Evolutionary conservation across 2,888 invertebrate genomes (phyloP).

Genomic region (Chaitophorus viminalis): DNA sequence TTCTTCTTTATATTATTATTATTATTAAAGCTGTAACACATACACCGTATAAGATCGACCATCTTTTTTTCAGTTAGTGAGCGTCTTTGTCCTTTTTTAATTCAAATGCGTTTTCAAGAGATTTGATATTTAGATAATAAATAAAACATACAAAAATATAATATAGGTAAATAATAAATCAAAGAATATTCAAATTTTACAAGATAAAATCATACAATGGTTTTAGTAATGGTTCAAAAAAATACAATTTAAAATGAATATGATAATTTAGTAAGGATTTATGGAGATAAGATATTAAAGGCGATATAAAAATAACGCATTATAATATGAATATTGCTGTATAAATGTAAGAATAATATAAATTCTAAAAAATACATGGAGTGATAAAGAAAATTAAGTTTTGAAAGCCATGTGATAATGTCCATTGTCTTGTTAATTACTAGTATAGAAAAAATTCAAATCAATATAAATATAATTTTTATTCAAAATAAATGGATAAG

Average conservation of each 20-base stretch:
- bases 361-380: too few species aligned
- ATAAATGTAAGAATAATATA: not conserved
- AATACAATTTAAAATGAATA: not conserved
- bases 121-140: not conserved
- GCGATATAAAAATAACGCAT: not conserved
- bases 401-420: too few species aligned
- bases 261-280: not conserved
- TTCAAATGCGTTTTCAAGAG: not conserved
- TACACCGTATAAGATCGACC: not conserved
- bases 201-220: not conserved
- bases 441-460: too few species aligned
- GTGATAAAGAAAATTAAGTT: too few species aligned
- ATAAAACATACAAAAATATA: not conserved
- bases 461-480: too few species aligned
- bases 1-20: not conserved
- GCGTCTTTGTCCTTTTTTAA: not conserved
- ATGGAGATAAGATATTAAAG: not conserved
- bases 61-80: not conserved
- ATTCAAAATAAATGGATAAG: too few species aligned
- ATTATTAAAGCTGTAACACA: not conserved
- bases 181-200: not conserved
- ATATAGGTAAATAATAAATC: not conserved
- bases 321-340: not conserved
- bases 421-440: too few species aligned
- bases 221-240: not conserved